These are phyloP conservation scores for Aspidoscelis tigris DNA, from an alignment of 2,113 vertebrate species.

Conservation along the genomic window DNA sequence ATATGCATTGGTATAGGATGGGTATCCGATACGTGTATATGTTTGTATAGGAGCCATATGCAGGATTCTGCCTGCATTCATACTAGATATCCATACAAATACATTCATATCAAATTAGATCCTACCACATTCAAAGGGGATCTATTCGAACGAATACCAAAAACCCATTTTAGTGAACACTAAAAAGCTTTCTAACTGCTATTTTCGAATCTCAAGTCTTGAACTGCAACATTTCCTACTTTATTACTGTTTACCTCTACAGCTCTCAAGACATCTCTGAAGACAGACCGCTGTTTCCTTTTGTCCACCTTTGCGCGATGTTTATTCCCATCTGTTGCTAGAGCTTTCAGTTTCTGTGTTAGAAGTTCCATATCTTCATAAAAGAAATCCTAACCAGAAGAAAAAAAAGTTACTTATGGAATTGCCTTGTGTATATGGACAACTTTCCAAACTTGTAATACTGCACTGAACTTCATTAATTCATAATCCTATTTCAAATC, in stretches of 20 bases:
- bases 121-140: too few species aligned
- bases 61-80: too few species aligned
- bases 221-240: neutral
- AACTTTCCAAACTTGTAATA: neutral
- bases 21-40: too few species aligned
- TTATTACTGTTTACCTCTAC: slow-evolving; percentile 85
- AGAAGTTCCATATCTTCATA: slow-evolving; percentile 88
- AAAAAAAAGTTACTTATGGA: neutral
- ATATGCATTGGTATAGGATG: too few species aligned
- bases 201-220: neutral
- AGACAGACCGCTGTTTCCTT: slow-evolving; percentile 95
- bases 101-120: too few species aligned
- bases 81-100: too few species aligned
- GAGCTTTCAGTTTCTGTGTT: slow-evolving; percentile 85
- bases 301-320: slow-evolving; percentile 96
- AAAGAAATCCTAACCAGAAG: slow-evolving; percentile 85
- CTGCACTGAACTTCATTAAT: neutral
- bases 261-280: slow-evolving; percentile 91
- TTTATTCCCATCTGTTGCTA: slow-evolving; percentile 97
- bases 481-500: neutral
- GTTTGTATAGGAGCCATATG: too few species aligned
- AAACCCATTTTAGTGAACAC: too few species aligned
- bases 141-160: too few species aligned
- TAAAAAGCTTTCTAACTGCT: neutral
- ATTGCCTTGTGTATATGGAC: neutral